Evolutionary conservation across 2,797 vertebrate species (phyloP), one percentile per base, ranked within the genome.

Genomic region (Parauchenoglanis punctatus): DNA sequence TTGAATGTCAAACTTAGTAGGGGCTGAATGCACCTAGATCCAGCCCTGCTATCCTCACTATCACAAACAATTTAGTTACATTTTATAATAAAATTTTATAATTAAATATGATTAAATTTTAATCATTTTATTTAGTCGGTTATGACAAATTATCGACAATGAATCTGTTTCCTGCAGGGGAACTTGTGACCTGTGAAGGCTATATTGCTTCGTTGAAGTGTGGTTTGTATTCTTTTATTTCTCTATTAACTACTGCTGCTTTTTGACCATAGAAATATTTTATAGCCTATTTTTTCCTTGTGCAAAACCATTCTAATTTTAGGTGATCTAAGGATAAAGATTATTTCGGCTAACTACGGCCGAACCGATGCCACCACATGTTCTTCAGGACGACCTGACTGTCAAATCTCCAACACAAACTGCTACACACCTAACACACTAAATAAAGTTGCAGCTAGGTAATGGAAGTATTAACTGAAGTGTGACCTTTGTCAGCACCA

Each of bases 331-430:
- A 54, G 13, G 7, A 25, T 90, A 52, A 84, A 77, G 35, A 83
- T 90, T 59, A 54, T 77, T 4, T 49, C 63, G 31, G 88, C 86
- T 18, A 88, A 89, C 87, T 89, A 81, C 49, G 88, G 89, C 1
- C 85, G 88, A 49, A 89, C 23, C 20, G 65, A 89, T 73, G 46
- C 46, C 75, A 70, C 25, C 13, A 90, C 58, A 20, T 90, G 91
- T 78, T 77, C 83, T 63, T 6, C 20, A 58, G 88, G 85, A 17
- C 81, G 84, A 20, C 85, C 87, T 10, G 0, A 0, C 18, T 13
- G 0, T 23, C 0, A 86, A 31, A 2, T 89, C 49, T 44, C 61
- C 35, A 77, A 81, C 40, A 89, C 70, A 49, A 23, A 73, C 0
- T 89, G 89, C 72, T 49, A 46, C 52, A 7, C 59, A 11, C 5